These are phyloP conservation scores for Ips typographus DNA, from an alignment of 1,140 invertebrate genomes.

Conservation along the genomic window DNA sequence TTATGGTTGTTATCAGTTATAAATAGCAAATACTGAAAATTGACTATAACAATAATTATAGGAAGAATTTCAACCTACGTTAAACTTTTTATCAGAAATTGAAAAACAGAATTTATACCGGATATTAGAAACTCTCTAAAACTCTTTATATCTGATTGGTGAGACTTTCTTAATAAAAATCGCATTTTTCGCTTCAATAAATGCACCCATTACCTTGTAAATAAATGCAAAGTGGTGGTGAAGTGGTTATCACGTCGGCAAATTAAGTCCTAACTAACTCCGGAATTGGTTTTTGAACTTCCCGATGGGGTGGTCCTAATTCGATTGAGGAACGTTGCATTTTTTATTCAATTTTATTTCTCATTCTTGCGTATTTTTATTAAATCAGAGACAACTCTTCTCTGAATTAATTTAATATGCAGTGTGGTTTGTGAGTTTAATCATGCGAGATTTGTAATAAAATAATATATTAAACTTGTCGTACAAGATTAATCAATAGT, in stretches of 20 bases:
- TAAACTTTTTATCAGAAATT: too few species aligned
- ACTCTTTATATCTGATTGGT: too few species aligned
- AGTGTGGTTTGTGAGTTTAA: background rate
- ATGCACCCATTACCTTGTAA: background rate
- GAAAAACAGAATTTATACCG: too few species aligned
- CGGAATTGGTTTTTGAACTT: conserved; percentile 19
- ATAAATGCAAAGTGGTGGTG: conserved; percentile 24
- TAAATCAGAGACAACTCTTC: too few species aligned
- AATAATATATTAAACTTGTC: background rate
- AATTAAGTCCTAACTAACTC: conserved; percentile 19
- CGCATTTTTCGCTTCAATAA: conserved; percentile 13
- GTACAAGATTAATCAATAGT: background rate
- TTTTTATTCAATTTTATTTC: too few species aligned
- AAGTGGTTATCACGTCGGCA: conserved; percentile 21
- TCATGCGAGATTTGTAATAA: background rate
- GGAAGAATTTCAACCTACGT: too few species aligned
- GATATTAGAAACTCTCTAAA: too few species aligned
- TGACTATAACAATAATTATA: too few species aligned
- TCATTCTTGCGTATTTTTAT: too few species aligned
- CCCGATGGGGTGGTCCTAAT: background rate
- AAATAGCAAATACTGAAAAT: too few species aligned
- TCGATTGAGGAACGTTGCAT: too few species aligned
- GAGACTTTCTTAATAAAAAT: background rate
- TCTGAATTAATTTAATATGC: background rate
- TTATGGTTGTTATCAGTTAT: too few species aligned